Evolutionary conservation across 2,113 vertebrate genomes (phyloP).

Genomic region (Picathartes gymnocephalus): DNA sequence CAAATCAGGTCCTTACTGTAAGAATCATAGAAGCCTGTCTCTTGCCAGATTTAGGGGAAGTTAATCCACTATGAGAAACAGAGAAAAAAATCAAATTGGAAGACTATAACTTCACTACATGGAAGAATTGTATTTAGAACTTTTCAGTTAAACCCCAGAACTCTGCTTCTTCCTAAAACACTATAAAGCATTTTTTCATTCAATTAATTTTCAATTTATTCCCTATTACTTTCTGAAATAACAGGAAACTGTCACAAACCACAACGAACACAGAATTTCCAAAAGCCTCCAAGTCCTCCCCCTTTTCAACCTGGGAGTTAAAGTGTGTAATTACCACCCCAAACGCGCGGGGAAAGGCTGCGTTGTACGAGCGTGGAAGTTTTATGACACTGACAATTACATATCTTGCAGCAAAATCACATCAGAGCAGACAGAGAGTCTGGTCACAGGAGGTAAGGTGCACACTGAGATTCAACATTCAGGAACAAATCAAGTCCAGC

Average conservation of each 20-base stretch:
- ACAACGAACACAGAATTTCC: neutral
- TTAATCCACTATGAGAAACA: neutral
- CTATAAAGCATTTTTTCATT: neutral
- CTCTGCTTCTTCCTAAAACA: neutral
- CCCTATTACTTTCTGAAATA: neutral
- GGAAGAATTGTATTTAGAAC: neutral
- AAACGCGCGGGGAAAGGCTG: neutral
- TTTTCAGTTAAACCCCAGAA: neutral
- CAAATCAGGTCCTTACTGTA: neutral
- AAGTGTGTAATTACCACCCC: neutral
- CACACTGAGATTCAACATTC: neutral
- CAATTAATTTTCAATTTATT: neutral
- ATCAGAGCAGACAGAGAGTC: neutral
- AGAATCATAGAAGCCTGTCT: neutral
- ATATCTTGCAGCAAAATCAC: neutral
- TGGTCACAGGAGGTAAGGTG: neutral
- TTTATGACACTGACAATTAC: neutral
- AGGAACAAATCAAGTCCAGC: neutral
- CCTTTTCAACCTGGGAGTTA: neutral
- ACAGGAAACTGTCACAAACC: neutral
- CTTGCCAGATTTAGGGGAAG: neutral
- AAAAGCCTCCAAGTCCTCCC: neutral
- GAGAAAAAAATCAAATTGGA: neutral
- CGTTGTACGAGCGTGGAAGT: rapidly evolving
- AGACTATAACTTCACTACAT: rapidly evolving